phyloP scores from a whole-genome alignment of 2,797 vertebrate species.

The Myiothlypis coronata region DNA sequence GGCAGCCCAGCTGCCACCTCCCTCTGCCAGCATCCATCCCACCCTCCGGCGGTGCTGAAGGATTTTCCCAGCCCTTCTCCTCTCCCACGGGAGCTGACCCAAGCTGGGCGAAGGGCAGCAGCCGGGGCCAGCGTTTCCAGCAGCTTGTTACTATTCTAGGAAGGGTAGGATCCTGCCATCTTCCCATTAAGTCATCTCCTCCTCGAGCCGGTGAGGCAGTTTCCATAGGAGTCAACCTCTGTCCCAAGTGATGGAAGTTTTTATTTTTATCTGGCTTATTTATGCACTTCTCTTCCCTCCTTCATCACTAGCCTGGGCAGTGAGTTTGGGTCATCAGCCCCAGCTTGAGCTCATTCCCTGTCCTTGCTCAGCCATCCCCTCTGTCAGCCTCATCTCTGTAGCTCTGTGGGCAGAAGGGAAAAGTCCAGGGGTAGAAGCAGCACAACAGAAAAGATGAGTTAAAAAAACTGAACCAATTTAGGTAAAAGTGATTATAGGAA shows the following conservation, averaged over 20 bases:
- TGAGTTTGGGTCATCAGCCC: background rate
- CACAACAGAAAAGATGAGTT: background rate
- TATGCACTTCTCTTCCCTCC: background rate
- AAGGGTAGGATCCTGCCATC: constrained; percentile 13
- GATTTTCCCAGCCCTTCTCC: background rate
- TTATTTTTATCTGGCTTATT: constrained; percentile 56
- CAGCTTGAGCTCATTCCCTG: background rate
- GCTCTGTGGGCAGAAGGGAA: background rate
- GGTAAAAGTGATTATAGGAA: background rate
- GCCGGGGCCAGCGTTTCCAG: background rate
- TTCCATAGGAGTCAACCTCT: constrained; percentile 31
- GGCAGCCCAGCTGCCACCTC: background rate
- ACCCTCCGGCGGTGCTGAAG: background rate
- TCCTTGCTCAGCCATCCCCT: background rate
- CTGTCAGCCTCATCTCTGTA: background rate
- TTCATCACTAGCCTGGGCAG: background rate
- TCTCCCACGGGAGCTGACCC: background rate
- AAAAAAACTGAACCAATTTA: background rate
- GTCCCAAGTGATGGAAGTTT: constrained; percentile 21
- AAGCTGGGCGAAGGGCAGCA: background rate
- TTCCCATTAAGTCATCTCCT: constrained; percentile 35
- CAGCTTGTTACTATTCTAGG: background rate
- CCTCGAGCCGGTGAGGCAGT: background rate
- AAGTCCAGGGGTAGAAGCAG: background rate
- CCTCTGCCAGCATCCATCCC: background rate